These are phyloP conservation scores for Hydrocynus forskahlii DNA, from an alignment of 2,797 vertebrate genomes.

Conservation along the genomic window DNA sequence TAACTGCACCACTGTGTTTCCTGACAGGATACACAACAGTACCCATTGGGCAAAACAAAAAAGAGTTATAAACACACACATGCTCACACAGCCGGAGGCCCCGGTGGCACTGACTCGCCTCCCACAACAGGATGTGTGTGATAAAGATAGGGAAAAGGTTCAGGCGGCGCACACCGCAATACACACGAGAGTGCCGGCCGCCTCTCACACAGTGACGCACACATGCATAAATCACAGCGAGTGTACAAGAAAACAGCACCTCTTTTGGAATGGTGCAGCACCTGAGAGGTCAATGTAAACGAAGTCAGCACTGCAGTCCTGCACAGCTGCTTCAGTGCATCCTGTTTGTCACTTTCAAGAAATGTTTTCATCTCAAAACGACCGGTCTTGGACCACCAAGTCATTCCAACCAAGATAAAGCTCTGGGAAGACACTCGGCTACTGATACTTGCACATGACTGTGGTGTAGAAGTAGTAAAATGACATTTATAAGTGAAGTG, in stretches of 20 bases:
- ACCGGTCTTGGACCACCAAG: not conserved
- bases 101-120: conserved; percentile 29
- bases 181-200: conserved; percentile 30
- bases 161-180: not conserved
- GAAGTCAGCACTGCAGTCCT: not conserved
- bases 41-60: conserved; percentile 68
- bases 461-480: no score
- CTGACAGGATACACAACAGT: conserved; percentile 76
- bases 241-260: conserved; percentile 10
- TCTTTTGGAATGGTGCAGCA: not conserved
- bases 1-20: conserved; percentile 63
- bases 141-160: conserved; percentile 54
- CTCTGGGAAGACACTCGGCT: not conserved
- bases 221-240: conserved; percentile 14
- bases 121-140: conserved; percentile 78
- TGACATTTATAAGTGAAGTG: no score
- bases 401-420: conserved; percentile 5
- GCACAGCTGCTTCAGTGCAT: conserved; percentile 19
- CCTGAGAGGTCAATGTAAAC: conserved; percentile 14
- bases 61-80: conserved; percentile 12
- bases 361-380: not conserved
- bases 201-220: not conserved
- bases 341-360: conserved; percentile 41
- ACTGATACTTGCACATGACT: not conserved
- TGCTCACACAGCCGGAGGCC: not conserved